Percentiles rank a stretch among this genome's conserved stretches.
Evolutionary conservation across 2,113 vertebrate genomes (phyloP).

Genomic region (Bos indicus): DNA sequence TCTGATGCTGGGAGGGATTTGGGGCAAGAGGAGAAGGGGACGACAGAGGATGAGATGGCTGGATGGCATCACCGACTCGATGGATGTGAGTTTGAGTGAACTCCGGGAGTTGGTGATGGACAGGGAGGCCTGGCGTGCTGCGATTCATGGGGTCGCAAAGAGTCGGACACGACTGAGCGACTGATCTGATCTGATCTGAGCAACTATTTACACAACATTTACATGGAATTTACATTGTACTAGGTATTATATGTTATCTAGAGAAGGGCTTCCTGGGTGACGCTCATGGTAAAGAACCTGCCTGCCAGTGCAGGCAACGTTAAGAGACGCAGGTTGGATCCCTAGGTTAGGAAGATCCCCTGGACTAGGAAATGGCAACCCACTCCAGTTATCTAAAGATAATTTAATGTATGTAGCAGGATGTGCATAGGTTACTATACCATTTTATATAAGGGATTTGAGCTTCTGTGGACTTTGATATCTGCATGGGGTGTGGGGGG

Average conservation of each 20-base stretch:
- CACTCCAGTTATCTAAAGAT: background rate
- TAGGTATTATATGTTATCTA: background rate
- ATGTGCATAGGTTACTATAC: background rate
- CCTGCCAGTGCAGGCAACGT: background rate
- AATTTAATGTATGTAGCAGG: background rate
- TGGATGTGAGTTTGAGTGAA: too few relatives aligned
- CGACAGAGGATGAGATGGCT: too few relatives aligned
- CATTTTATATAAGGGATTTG: background rate
- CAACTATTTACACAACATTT: background rate
- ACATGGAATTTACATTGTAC: background rate
- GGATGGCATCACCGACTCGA: too few relatives aligned
- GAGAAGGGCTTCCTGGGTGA: background rate
- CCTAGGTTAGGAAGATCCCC: background rate
- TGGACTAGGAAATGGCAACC: background rate
- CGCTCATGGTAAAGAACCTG: background rate
- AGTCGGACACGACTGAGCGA: too few relatives aligned
- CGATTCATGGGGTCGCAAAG: accelerated
- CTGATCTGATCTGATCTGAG: too few relatives aligned
- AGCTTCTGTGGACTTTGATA: background rate
- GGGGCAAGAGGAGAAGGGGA: too few relatives aligned
- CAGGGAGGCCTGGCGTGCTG: too few relatives aligned
- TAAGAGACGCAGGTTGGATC: background rate
- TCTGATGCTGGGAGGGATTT: too few relatives aligned
- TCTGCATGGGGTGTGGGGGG: background rate
- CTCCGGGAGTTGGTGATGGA: too few relatives aligned